phyloP scores from a whole-genome alignment of 2,797 vertebrate species.

The Pogonophryne albipinna region DNA sequence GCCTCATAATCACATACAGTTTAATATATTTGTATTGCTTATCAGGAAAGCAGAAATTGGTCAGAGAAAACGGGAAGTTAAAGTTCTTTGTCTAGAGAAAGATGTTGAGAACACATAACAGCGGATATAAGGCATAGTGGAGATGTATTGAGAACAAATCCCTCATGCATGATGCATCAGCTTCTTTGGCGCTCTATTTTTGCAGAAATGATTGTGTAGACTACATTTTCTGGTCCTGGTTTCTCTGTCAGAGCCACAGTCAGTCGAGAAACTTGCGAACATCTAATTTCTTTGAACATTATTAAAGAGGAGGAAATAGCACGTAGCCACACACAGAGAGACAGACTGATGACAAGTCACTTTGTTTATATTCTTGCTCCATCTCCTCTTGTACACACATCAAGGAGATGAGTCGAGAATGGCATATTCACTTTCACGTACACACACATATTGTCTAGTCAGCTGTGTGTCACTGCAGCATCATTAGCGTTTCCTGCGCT shows the following conservation, averaged over 20 bases:
- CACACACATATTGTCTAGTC: slow-evolving; percentile 44
- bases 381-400: slow-evolving; percentile 13
- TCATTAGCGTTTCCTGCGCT: slow-evolving; percentile 66
- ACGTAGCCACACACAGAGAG: slow-evolving; percentile 22
- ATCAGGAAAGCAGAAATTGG: not conserved
- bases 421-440: not conserved
- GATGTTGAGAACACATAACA: not conserved
- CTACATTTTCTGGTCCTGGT: slow-evolving; percentile 10
- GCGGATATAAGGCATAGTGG: not conserved
- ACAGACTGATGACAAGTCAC: slow-evolving; percentile 18
- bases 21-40: not conserved
- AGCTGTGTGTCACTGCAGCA: slow-evolving; percentile 64
- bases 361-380: slow-evolving; percentile 37
- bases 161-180: slow-evolving; percentile 60
- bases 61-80: not conserved
- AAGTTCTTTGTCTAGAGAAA: not conserved
- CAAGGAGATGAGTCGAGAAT: slow-evolving; percentile 15
- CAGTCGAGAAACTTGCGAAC: slow-evolving; percentile 13
- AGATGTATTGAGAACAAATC: not conserved
- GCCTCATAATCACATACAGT: not conserved
- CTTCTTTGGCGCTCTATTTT: slow-evolving; percentile 15
- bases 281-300: slow-evolving; percentile 51
- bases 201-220: slow-evolving; percentile 34
- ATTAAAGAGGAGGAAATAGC: slow-evolving; percentile 42
- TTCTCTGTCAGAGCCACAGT: slow-evolving; percentile 34